These are phyloP conservation scores for Philantomba maxwellii DNA, from an alignment of 2,113 vertebrate species.

Conservation along the genomic window DNA sequence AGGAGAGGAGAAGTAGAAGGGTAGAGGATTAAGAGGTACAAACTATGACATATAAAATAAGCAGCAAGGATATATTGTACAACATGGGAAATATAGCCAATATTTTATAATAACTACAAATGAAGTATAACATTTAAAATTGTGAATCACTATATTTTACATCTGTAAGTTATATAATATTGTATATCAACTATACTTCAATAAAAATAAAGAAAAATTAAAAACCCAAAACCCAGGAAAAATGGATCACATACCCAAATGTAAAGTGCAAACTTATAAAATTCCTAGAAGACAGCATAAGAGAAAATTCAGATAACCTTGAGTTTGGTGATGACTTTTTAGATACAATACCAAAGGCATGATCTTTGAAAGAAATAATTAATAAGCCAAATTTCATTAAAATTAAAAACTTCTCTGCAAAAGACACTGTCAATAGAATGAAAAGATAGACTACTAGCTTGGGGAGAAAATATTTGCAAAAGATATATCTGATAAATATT, in stretches of 20 bases:
- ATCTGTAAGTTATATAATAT: not conserved
- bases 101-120: not conserved
- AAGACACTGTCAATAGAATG: not conserved
- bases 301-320: not conserved
- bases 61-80: not conserved
- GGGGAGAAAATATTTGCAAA: not conserved
- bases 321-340: not conserved
- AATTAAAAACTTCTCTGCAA: not conserved
- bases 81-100: not conserved
- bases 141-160: not conserved
- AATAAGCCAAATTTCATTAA: not conserved
- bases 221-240: not conserved
- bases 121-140: not conserved
- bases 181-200: not conserved
- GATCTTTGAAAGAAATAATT: not conserved
- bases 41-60: not conserved
- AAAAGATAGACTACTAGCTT: not conserved
- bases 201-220: not conserved
- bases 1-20: not conserved
- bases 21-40: not conserved
- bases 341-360: not conserved
- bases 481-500: not conserved
- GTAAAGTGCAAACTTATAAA: not conserved
- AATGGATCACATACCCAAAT: not conserved
- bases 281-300: not conserved